phyloP scores from a whole-genome alignment of 2,113 vertebrate genomes.

The Anser brachyrhynchus region DNA sequence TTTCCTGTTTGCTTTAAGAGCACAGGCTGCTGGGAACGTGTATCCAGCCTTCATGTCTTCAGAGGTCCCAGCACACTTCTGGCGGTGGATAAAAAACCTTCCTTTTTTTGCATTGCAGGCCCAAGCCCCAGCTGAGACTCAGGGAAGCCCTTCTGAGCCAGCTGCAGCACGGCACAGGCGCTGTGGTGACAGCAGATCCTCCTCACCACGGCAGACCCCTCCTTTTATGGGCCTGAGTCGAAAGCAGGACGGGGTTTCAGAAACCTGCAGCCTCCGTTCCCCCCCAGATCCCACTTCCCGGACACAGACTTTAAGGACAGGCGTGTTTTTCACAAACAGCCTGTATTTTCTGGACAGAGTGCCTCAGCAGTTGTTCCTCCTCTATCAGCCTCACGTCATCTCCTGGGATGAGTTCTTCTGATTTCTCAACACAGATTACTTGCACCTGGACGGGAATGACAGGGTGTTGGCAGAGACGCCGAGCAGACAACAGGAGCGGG shows the following conservation, averaged over 20 bases:
- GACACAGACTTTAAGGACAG: neutral
- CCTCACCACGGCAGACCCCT: neutral
- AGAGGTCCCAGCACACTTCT: neutral
- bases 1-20: neutral
- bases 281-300: neutral
- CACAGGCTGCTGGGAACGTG: neutral
- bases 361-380: conserved; percentile 9
- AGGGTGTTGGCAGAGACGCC: conserved; percentile 31
- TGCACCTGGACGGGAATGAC: conserved; percentile 51
- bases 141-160: neutral
- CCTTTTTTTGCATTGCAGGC: neutral
- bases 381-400: conserved; percentile 8
- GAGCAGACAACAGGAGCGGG: neutral
- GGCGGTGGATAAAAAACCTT: neutral
- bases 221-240: conserved; percentile 6
- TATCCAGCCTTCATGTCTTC: neutral
- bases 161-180: neutral
- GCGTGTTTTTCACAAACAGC: neutral
- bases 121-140: neutral
- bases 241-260: neutral
- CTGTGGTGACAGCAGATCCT: neutral
- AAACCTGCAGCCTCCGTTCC: neutral
- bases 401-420: conserved; percentile 29
- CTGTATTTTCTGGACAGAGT: neutral
- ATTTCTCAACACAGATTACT: conserved; percentile 50